Evolutionary conservation across 2,797 vertebrate genomes (phyloP).

Genomic region (Myotis vivesi): DNA sequence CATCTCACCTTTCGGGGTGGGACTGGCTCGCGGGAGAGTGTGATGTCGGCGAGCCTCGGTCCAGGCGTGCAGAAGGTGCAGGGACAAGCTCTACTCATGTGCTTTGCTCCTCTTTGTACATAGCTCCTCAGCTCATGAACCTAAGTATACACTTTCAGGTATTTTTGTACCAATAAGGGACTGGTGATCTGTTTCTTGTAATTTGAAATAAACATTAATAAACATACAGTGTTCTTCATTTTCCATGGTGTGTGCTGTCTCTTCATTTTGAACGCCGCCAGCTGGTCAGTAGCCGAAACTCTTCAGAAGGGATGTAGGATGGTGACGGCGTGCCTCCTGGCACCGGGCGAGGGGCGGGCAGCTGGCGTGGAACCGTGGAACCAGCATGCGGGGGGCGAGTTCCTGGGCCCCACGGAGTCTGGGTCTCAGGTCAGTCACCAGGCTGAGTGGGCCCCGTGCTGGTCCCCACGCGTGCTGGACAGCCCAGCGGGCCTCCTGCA

Average conservation of each 20-base stretch:
- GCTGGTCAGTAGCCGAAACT: background rate
- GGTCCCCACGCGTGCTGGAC: too few species aligned
- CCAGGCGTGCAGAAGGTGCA: constrained; percentile 90
- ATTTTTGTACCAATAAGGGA: constrained; percentile 99
- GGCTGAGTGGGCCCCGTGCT: rapidly evolving
- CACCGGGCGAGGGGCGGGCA: rapidly evolving
- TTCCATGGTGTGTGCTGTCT: constrained; percentile 55
- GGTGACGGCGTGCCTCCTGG: rapidly evolving
- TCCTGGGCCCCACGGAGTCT: background rate
- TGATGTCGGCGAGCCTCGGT: constrained; percentile 86
- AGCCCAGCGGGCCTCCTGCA: rapidly evolving
- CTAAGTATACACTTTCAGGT: constrained; percentile 98
- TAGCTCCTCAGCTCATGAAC: constrained; percentile 94
- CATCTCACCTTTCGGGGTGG: constrained; percentile 81
- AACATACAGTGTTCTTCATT: constrained; percentile 90
- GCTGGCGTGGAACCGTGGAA: background rate
- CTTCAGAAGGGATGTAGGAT: rapidly evolving
- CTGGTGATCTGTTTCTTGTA: constrained; percentile 98
- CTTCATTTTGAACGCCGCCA: background rate
- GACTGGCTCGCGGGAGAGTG: constrained; percentile 84
- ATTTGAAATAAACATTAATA: constrained; percentile 97
- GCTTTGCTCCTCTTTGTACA: constrained; percentile 95
- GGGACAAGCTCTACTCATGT: constrained; percentile 90
- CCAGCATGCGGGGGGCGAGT: too few species aligned
- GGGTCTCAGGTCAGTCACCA: rapidly evolving